Evolutionary conservation across 2,113 vertebrate species (phyloP).

Genomic region (Todiramphus saurophagus): DNA sequence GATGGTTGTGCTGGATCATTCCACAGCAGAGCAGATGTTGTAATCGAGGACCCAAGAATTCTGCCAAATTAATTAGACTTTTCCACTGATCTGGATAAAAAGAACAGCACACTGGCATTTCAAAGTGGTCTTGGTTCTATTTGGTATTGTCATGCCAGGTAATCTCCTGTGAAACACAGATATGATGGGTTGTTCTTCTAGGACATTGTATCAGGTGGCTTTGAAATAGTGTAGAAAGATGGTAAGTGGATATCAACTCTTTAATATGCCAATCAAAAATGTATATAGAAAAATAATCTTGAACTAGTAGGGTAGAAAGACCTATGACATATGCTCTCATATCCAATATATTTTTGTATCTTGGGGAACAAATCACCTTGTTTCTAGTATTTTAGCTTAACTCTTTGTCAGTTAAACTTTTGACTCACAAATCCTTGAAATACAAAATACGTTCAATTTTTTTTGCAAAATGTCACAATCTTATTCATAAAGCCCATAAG

Average conservation of each 20-base stretch:
- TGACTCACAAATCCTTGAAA: background rate
- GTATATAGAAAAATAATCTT: background rate
- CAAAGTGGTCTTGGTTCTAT: background rate
- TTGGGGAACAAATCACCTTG: background rate
- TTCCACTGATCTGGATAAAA: slow-evolving; percentile 58
- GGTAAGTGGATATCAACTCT: background rate
- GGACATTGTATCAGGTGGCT: background rate
- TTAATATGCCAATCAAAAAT: background rate
- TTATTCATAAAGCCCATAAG: background rate
- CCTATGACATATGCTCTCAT: background rate
- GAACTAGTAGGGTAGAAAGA: background rate
- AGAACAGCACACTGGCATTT: background rate
- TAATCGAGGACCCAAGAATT: slow-evolving; percentile 50
- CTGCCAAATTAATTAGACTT: slow-evolving; percentile 71
- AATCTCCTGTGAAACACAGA: background rate
- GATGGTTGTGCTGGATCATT: slow-evolving; percentile 66
- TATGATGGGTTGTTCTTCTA: background rate
- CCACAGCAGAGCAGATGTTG: slow-evolving; percentile 64
- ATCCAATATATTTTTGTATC: background rate
- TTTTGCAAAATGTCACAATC: background rate
- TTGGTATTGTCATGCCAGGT: background rate
- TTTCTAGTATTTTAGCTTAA: background rate
- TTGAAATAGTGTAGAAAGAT: background rate
- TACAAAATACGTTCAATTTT: background rate
- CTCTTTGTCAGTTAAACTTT: background rate